Percentiles rank a stretch among this genome's conserved stretches.
These are phyloP conservation scores for Pristis pectinata DNA, from an alignment of 2,797 vertebrate genomes.

Conservation along the genomic window DNA sequence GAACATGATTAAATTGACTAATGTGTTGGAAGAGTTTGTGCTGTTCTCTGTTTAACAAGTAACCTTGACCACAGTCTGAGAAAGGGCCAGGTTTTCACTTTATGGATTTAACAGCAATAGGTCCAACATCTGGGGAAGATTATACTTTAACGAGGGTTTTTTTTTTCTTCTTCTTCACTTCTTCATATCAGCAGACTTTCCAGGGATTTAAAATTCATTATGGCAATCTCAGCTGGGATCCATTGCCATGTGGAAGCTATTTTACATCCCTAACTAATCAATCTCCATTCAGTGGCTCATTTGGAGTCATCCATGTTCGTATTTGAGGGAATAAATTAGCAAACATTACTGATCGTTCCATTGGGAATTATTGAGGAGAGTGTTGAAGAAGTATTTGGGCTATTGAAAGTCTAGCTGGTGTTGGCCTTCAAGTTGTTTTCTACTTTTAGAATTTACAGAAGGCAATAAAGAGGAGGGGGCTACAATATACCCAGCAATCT, in stretches of 20 bases:
- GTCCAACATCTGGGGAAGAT: conserved; percentile 5
- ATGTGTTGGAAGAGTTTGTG: background rate
- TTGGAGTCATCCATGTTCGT: background rate
- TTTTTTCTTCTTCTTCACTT: background rate
- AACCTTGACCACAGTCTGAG: conserved; percentile 10
- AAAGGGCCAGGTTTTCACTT: background rate
- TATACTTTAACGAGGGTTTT: background rate
- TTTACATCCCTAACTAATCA: background rate
- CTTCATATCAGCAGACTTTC: background rate
- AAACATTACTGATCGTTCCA: background rate
- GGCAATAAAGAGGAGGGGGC: background rate
- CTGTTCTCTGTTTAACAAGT: conserved; percentile 1
- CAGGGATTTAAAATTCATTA: conserved; percentile 22
- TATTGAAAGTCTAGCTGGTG: background rate
- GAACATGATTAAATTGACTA: background rate
- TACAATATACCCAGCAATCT: background rate
- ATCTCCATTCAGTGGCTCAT: background rate
- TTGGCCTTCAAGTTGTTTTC: background rate
- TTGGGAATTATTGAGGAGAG: background rate
- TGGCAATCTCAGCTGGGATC: conserved; percentile 3
- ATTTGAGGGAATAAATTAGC: background rate
- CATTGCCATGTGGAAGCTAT: background rate
- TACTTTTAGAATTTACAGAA: background rate
- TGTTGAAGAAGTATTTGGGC: background rate
- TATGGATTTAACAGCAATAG: conserved; percentile 5